Evolutionary conservation across 2,113 vertebrate genomes (phyloP), one percentile per base, ranked within the genome.

Genomic region (Polypterus bichir): DNA sequence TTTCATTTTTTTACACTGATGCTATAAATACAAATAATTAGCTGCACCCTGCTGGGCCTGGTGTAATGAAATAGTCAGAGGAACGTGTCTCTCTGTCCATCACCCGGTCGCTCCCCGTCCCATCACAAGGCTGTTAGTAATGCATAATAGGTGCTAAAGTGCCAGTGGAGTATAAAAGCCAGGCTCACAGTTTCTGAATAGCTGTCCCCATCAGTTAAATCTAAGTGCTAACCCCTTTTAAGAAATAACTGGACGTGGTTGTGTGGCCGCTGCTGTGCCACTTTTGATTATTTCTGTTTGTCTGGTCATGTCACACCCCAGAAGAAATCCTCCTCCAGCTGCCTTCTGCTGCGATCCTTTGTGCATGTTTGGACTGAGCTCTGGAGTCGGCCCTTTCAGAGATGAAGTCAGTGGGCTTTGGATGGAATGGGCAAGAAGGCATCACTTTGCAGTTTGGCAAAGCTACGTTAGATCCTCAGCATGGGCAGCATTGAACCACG

Each of bases 1-100:
- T 62, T 64, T 44, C 44, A 56, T 69, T 69, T 72, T 47, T 27
- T 27, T 27, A 27, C 27, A 27, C 27, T 27, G 83, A 67, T 76
- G 77, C 73, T 83, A 85, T 79, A 81, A 83, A 85, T 86, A 86
- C 62, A 68, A 68, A 62, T 71, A 80, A 85, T 86, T 81, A 83
- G 75, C 66, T 58, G 63, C 70, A 52, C 5, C 45, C 44, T 56
- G 57, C 51, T 49, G 46, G 46, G 68, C 60, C 7, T 66, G 73
- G 62, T 58, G 59, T 62, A 73, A 65, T 67, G 54, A 49, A 69
- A 66, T 67, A 73, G 75, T 68, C 69, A 61, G 53, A 4, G 59
- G 66, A 54, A 7, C 27, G 27, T 11, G 49, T 57, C 59, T 63
- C 64, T 64, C 65, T 74, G 73, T 65, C 69, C 75, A 69, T 83